These are phyloP conservation scores for Corythucha ciliata DNA, from an alignment of 2,888 invertebrate genomes.

Conservation along the genomic window DNA sequence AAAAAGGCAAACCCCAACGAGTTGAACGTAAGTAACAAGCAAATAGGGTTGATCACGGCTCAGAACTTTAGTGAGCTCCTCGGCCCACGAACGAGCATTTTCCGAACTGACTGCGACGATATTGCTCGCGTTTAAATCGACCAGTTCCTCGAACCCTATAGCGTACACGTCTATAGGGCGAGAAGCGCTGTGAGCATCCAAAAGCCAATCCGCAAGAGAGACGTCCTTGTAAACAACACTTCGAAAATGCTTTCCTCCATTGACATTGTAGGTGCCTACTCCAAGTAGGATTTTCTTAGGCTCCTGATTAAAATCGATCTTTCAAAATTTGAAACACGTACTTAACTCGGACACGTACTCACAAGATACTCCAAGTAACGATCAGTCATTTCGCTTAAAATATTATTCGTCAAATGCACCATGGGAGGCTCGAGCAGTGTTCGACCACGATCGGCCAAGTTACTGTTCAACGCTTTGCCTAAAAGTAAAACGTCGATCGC, in stretches of 20 bases:
- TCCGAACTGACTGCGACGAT: slow-evolving; percentile 92
- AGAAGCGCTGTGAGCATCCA: slow-evolving; percentile 57
- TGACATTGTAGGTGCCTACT: slow-evolving; percentile 97
- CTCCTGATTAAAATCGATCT: slow-evolving; percentile 10
- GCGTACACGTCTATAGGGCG: slow-evolving; percentile 87
- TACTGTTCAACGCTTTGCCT: slow-evolving; percentile 84
- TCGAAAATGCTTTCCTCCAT: slow-evolving; percentile 96
- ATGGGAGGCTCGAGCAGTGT: slow-evolving; percentile 77
- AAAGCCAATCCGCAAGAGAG: slow-evolving; percentile 76
- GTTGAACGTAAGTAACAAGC: slow-evolving; percentile 82
- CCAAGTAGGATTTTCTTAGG: slow-evolving; percentile 47
- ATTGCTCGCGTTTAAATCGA: slow-evolving; percentile 96
- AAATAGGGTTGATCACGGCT: slow-evolving; percentile 81
- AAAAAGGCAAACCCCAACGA: slow-evolving; percentile 96
- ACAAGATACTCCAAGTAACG: slow-evolving; percentile 65
- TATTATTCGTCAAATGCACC: slow-evolving; percentile 66
- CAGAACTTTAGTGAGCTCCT: slow-evolving; percentile 84
- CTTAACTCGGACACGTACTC: slow-evolving; percentile 1
- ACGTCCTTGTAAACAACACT: slow-evolving; percentile 90
- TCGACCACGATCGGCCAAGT: slow-evolving; percentile 83
- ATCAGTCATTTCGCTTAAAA: slow-evolving; percentile 75
- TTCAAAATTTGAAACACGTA: not conserved
- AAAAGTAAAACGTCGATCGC: slow-evolving; percentile 91
- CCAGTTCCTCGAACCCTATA: slow-evolving; percentile 98
- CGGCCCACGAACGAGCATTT: slow-evolving; percentile 91